Percentiles rank a stretch among this genome's conserved stretches.
phyloP scores from a whole-genome alignment of 1,140 invertebrate genomes.

The Cataglyphis hispanica region DNA sequence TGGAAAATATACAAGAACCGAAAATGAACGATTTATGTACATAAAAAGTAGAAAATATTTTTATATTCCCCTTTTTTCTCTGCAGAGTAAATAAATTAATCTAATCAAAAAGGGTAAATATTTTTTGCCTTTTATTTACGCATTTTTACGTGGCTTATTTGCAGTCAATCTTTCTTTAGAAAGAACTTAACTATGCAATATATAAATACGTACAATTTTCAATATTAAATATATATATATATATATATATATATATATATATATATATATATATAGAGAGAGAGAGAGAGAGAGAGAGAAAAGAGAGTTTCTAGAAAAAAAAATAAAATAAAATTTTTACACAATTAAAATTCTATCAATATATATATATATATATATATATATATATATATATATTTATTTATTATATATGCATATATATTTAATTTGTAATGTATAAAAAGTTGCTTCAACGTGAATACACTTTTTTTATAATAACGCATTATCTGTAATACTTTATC shows the following conservation, averaged over 20 bases:
- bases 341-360: slow-evolving; percentile 14
- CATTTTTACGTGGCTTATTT: background rate
- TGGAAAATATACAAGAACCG: background rate
- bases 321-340: background rate
- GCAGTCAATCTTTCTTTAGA: background rate
- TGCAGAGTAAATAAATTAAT: slow-evolving; percentile 29
- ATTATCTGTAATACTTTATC: background rate
- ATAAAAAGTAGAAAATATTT: slow-evolving; percentile 5
- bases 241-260: too few species aligned
- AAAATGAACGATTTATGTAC: background rate
- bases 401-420: background rate
- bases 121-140: background rate
- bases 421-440: background rate
- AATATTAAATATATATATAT: background rate
- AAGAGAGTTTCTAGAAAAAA: too few species aligned
- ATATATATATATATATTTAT: too few species aligned
- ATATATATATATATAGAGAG: too few species aligned
- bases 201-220: background rate
- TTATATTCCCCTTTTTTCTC: background rate
- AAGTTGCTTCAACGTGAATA: background rate
- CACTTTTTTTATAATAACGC: background rate
- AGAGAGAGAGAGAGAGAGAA: too few species aligned
- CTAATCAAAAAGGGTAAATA: slow-evolving; percentile 15
- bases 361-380: too few species aligned
- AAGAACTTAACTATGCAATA: slow-evolving; percentile 21